Evolutionary conservation across 37 sponge, comb jelly and placozoan species (phyloP), one percentile per base, ranked within the genome.

Genomic region (Eunapius fragilis): DNA sequence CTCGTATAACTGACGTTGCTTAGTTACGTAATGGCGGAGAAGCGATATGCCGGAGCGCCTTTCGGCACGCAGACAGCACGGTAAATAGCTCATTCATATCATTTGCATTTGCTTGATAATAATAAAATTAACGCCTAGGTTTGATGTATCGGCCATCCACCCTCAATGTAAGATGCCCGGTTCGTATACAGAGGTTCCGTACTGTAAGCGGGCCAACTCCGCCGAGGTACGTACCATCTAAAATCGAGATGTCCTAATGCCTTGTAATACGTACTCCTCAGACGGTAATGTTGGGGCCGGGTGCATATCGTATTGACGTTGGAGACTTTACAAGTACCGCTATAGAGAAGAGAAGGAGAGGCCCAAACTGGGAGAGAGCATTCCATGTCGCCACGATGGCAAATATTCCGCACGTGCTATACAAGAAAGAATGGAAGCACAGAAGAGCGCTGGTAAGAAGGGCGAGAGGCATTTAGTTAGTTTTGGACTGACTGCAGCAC

Each of bases 91-190:
- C 47, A 24, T 69, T 14, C 13, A 31, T 68, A 24, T 23, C 76
- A n/a, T n/a, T 76, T 36, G 24, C 19, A n/a, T 69, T 35, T 41
- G 13, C 12, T 30, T 48, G 12, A 30, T n/a, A 48, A 67, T 49
- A 26, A 14, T 36, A 19, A 6, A 25, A 31, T 31, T 12, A 4
- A n/a, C n/a, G n/a, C n/a, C n/a, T 67, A 95, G 98, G 85, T 98
- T 98, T 71, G 97, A 98, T 76, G 90, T 98, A 0, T 93, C 95
- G 12, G 97, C 94, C 2, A 90, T 98, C 9, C 97, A 98, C 49
- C 99, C 99, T 68, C 89, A 96, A 74, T 93, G 81, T 81, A 98
- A 93, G 76, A 87, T 89, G 80, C 99, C 99, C 0, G 99, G 99
- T 2, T 94, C 99, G 14, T 98, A 90, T 86, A 96, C 97, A 2